Evolutionary conservation across 1,140 invertebrate genomes (phyloP), one percentile per base, ranked within the genome.

Genomic region (Drosophila eugracilis): DNA sequence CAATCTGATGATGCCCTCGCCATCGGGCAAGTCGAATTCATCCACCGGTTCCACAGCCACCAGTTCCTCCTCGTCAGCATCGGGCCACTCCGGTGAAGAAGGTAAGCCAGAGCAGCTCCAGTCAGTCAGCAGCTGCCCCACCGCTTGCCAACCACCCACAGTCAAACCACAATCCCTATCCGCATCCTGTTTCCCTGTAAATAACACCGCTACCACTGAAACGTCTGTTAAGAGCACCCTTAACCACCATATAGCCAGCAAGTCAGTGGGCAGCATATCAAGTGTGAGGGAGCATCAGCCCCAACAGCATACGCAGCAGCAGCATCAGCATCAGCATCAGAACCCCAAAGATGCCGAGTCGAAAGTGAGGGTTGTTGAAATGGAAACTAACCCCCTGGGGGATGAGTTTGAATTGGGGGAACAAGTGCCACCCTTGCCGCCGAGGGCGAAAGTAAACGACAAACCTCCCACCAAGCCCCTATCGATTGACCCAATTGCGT

Each of bases 401-500:
- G 59, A 32, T 65, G 57, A 4, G 26, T 41, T 32, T 21, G 32
- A 53, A 36, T 21, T 36, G 47, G 62, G 55, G 55, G 62, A 32
- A 26, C 58, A 26, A n/a, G 24, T 39, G 37, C 49, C 63, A 44
- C 83, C 83, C 45, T 63, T 83, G 65, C 86, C 81, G 39, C 83
- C 83, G 34, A 73, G 83, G 62, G 69, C 57, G 83, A 88, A 88
- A 88, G 83, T 88, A 69, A 88, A 75, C 76, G 75, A 42, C 37
- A 59, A 58, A 26, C 36, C 34, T 48, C 34, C 52, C 41, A 22
- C 14, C 55, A 19, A 36, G 67, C 15, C 34, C 48, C 72, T 86
- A 90, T 90, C 89, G 84, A 90, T 90, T 90, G 86, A 90, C 89
- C 89, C 84, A 90, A 86, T 86, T 90, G 88, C 65, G 84, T 65